Percentiles rank a stretch among this genome's conserved stretches.
Conservation (phyloP, 2,888 invertebrate species). For the Desoria tigrina region DNA sequence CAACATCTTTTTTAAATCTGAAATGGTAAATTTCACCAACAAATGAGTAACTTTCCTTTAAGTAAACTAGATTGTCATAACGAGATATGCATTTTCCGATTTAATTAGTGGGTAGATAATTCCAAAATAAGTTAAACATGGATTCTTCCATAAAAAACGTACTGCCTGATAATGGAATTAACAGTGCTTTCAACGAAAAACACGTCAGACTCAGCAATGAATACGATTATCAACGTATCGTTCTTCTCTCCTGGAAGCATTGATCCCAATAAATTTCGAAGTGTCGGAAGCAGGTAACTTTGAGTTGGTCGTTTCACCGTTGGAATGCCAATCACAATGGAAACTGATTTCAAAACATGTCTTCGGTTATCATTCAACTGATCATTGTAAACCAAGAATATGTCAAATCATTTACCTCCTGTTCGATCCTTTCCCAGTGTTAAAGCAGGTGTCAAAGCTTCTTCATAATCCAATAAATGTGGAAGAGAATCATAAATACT, state of each 20-base stretch:
- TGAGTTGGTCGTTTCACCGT: conserved; percentile 87
- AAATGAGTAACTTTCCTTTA: no score
- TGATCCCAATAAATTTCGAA: conserved; percentile 78
- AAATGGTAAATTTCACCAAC: conserved; percentile 19
- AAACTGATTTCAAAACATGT: conserved; percentile 61
- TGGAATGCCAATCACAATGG: conserved; percentile 83
- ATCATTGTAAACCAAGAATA: not conserved
- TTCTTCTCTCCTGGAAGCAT: conserved; percentile 71
- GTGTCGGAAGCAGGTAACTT: conserved; percentile 79
- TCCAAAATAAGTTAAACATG: no score
- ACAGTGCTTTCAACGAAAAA: conserved; percentile 52
- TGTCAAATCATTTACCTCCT: conserved; percentile 59
- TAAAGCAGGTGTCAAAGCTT: conserved; percentile 76
- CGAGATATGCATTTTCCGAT: no score
- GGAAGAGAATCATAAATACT: conserved; percentile 77
- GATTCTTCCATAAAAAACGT: conserved; percentile 22
- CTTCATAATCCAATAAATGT: conserved; percentile 76
- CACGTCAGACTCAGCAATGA: conserved; percentile 71
- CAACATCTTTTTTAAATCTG: conserved; percentile 74
- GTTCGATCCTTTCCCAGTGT: conserved; percentile 72
- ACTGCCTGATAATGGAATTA: conserved; percentile 52
- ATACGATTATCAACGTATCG: conserved; percentile 81
- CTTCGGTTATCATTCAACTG: not conserved
- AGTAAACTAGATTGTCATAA: no score
- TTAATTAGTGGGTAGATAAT: no score